Evolutionary conservation across 2,888 invertebrate species (phyloP).

Genomic region (Drosophila mettleri): DNA sequence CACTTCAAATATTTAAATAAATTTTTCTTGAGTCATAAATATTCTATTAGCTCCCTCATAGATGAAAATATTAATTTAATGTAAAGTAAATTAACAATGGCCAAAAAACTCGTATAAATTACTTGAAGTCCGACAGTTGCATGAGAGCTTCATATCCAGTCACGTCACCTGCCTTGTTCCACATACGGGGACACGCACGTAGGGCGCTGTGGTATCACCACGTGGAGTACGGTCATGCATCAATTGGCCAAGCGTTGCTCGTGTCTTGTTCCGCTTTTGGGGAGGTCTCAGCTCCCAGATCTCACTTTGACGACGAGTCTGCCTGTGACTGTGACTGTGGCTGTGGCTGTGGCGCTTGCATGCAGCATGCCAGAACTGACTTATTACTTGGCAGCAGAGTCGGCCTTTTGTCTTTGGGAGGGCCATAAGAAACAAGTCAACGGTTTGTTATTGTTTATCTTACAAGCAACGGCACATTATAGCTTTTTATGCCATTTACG

Average conservation of each 20-base stretch:
- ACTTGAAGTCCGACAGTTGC: conserved; percentile 2
- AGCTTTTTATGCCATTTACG: conserved; percentile 80
- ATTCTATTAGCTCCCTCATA: neutral
- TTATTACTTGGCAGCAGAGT: conserved; percentile 55
- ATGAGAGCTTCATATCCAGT: conserved; percentile 8
- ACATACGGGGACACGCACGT: conserved; percentile 9
- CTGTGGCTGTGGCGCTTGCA: conserved; percentile 47
- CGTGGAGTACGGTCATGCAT: conserved; percentile 37
- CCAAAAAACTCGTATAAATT: neutral
- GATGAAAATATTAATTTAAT: conserved; percentile 2
- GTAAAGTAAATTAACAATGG: neutral
- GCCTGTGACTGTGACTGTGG: neutral
- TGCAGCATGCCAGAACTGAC: conserved; percentile 60
- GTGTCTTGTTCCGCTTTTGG: conserved; percentile 40
- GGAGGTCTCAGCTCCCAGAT: neutral
- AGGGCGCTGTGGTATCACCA: conserved; percentile 17
- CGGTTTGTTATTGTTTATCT: conserved; percentile 76
- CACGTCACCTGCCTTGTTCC: conserved; percentile 29
- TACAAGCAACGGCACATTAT: conserved; percentile 70
- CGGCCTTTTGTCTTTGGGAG: conserved; percentile 53
- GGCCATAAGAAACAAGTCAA: conserved; percentile 51
- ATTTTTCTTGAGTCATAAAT: neutral
- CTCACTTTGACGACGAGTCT: neutral
- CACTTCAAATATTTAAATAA: neutral
- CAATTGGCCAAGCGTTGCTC: conserved; percentile 48